Evolutionary conservation across 1,140 invertebrate genomes (phyloP).

Genomic region (Eupristina koningsbergeri): DNA sequence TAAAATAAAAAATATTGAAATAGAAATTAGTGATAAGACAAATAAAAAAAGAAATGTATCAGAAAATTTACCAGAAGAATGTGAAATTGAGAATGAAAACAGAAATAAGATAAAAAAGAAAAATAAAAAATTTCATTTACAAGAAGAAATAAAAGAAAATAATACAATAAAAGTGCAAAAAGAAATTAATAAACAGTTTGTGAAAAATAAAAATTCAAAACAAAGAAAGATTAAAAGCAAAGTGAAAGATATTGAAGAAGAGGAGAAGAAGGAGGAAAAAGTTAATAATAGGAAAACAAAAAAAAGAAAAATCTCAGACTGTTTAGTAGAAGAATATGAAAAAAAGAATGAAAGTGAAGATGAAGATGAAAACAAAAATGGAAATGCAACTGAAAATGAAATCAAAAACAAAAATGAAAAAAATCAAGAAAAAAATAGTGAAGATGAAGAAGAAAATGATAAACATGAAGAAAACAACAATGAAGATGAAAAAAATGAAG

Average conservation of each 20-base stretch:
- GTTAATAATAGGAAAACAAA: too few relatives aligned
- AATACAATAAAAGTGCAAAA: too few relatives aligned
- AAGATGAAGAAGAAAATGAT: slow-evolving; percentile 4
- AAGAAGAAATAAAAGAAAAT: too few relatives aligned
- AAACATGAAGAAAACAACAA: background rate
- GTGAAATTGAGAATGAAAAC: background rate
- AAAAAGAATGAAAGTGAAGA: background rate
- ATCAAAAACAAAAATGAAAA: background rate
- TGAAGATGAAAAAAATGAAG: background rate
- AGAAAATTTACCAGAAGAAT: slow-evolving; percentile 31
- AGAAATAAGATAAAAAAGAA: slow-evolving; percentile 35
- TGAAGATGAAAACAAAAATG: slow-evolving; percentile 8
- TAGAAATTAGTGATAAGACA: background rate
- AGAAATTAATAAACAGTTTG: too few relatives aligned
- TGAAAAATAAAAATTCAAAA: too few relatives aligned
- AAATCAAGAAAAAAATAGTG: background rate
- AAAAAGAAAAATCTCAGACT: too few relatives aligned
- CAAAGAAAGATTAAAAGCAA: too few relatives aligned
- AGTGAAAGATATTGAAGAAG: too few relatives aligned
- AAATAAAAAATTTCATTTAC: too few relatives aligned
- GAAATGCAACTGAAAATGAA: background rate
- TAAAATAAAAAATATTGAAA: slow-evolving; percentile 31
- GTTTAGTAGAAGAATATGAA: background rate
- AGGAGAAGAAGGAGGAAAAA: too few relatives aligned
- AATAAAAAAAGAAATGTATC: background rate